Evolutionary conservation across 2,797 vertebrate genomes (phyloP), one percentile per base, ranked within the genome.

Genomic region (Ataeniobius toweri): DNA sequence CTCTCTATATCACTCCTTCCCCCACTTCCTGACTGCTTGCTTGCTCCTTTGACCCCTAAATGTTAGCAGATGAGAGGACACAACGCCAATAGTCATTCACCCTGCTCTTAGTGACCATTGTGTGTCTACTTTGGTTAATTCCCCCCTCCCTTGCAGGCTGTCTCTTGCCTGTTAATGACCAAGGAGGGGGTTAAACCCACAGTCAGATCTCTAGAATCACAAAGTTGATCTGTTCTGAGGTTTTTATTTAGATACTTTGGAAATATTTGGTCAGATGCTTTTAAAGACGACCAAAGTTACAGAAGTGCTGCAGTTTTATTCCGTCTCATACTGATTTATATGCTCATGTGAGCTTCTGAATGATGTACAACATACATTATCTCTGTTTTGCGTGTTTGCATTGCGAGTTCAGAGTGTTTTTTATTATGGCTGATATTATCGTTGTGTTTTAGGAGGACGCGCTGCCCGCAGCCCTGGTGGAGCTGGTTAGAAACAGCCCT

Each of bases 401-500:
- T 24, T 9, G 1, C 3, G 7, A 26, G 24, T 44, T 50, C 9
- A 10, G 5, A 18, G 26, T 28, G 3, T 3, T 71, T 0, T 3
- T 39, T n/a, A 24, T 36, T 2, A 74, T 16, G 50, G 13, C 48
- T 20, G 46, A 28, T 41, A 1, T 41, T 12, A 8, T 55, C 31
- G 71, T 59, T 90, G 51, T 89, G 80, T 93, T 86, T 74, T 93
- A 99, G 97, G 97, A 95, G 92, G 97, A 98, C 84, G 96, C 96
- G 93, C 97, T 99, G 93, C 98, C 98, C 0, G 96, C 96, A 91
- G 97, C 97, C 65, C 95, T 99, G 94, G 97, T 97, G 89, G 96
- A 99, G 94, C 96, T 99, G 95, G 95, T 99, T 96, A 96, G 96
- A 82, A 96, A 93, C 91, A 95, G 94, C 81, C 96, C 97, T 26